A percentile compares a stretch with the other conserved stretches of the same genome.
Conservation (phyloP, 2,113 vertebrate genomes). For the Gadus macrocephalus region DNA sequence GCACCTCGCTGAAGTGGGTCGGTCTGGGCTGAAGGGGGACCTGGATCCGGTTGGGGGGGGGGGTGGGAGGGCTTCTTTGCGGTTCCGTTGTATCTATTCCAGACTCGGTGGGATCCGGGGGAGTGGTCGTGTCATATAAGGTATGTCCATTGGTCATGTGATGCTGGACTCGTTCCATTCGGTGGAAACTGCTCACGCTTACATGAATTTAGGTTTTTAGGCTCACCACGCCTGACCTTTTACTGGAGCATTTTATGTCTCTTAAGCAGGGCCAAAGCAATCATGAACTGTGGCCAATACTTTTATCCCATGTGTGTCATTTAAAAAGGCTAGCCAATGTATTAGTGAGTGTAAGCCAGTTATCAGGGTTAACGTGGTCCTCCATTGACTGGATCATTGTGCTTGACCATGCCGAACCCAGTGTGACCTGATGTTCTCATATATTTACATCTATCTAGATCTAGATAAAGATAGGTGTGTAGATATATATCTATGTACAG, state of each 20-base stretch:
- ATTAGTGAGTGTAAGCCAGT: conserved; percentile 15
- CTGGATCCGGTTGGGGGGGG: background rate
- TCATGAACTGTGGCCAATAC: conserved; percentile 44
- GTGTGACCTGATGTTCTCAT: conserved; percentile 19
- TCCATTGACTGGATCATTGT: conserved; percentile 23
- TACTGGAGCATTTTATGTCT: conserved; percentile 34
- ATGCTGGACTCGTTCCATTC: conserved; percentile 52
- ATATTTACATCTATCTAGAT: background rate
- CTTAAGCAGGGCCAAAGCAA: conserved; percentile 49
- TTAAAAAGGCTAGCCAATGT: conserved; percentile 16
- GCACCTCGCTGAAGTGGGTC: background rate
- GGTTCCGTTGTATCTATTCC: conserved; percentile 26
- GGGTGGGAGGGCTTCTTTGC: conserved; percentile 16
- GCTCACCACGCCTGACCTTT: conserved; percentile 16
- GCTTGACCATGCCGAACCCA: conserved; percentile 52
- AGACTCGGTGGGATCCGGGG: background rate
- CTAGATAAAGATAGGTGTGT: background rate
- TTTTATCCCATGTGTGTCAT: conserved; percentile 32
- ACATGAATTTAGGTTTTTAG: conserved; percentile 36
- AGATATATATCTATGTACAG: background rate
- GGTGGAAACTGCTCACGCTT: conserved; percentile 34
- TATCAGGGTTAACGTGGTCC: conserved; percentile 18
- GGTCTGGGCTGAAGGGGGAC: background rate
- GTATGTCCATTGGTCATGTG: conserved; percentile 38
- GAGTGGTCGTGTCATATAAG: conserved; percentile 9